Conservation (phyloP, 2,113 vertebrate genomes). For the Sterna hirundo region DNA sequence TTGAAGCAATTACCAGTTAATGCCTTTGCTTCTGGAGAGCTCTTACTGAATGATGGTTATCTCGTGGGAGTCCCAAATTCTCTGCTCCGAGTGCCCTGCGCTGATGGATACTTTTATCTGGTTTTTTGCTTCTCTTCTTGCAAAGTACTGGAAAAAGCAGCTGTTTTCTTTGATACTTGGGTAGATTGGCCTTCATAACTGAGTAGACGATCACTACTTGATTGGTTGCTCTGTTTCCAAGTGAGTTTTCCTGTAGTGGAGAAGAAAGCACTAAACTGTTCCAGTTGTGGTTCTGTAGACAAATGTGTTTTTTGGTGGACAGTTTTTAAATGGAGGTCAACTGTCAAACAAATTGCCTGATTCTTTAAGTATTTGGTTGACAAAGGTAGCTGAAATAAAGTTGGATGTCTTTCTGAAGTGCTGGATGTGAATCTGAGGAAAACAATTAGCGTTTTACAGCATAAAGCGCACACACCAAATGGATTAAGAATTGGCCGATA, state of each 20-base stretch:
- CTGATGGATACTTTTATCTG: not conserved
- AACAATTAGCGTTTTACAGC: not conserved
- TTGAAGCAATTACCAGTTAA: not conserved
- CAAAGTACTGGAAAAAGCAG: not conserved
- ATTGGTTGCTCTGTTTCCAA: not conserved
- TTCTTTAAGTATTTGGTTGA: not conserved
- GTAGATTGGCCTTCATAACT: not conserved
- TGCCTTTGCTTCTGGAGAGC: not conserved
- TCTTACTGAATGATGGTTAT: not conserved
- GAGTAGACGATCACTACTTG: not conserved
- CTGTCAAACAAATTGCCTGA: not conserved
- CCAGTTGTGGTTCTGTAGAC: not conserved
- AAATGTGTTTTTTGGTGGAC: not conserved
- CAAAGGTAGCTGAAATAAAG: slow-evolving; percentile 2
- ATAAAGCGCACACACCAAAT: not conserved
- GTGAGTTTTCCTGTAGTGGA: not conserved
- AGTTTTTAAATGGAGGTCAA: not conserved
- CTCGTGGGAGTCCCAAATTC: not conserved
- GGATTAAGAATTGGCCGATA: not conserved
- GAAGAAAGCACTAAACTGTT: not conserved
- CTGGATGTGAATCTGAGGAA: slow-evolving; percentile 5
- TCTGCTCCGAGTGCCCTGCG: not conserved
- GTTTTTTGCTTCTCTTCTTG: not conserved
- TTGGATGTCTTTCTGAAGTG: not conserved
- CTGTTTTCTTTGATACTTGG: not conserved